Evolutionary conservation across 2,888 invertebrate species (phyloP), one percentile per base, ranked within the genome.

Genomic region (Drepanosiphum platanoidis): DNA sequence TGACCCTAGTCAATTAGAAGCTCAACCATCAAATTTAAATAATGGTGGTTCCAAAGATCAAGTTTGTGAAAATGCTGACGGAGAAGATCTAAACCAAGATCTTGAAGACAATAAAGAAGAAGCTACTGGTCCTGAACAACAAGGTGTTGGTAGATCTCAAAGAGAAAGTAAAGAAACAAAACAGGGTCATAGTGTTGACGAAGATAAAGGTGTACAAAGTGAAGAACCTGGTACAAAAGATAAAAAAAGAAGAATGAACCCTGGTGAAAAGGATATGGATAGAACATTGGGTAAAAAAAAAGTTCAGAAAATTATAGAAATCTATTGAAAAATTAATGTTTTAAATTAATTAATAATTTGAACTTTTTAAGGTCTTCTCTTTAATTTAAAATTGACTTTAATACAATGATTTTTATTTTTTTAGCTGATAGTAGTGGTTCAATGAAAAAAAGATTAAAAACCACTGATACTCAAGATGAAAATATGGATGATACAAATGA

Each of bases 61-160:
- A 88, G 87, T 86, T 71, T 71, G 75, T 58, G 74, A 58, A 80
- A 80, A 79, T 34, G 9, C 72, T 34, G 32, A 80, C 46, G 42
- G 36, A 32, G 42, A 84, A 64, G 86, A 86, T 70, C 70, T 68
- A 64, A 74, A 64, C 70, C 68, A 86, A 34, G 70, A 75, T 1
- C 2, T 78, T 27, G 80, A 87, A 70, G 61, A 78, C 27, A 86
- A 82, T 32, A 81, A 72, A 86, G 75, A 86, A 64, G 87, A 87
- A 81, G 86, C 87, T 2, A 74, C 86, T 86, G 88, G 88, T 30
- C 88, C 88, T n/a, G 88, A 88, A 71, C 92, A 93, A 86, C 93
- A 94, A 86, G 93, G 93, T 0, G 91, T 93, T 2, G 96, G 95
- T 0, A 93, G 95, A 77, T 93, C 95, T 0, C 94, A 96, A 88